Base-by-base conservation (phyloP, 2,797 vertebrate genomes). In the Echeneis naucrates region DNA sequence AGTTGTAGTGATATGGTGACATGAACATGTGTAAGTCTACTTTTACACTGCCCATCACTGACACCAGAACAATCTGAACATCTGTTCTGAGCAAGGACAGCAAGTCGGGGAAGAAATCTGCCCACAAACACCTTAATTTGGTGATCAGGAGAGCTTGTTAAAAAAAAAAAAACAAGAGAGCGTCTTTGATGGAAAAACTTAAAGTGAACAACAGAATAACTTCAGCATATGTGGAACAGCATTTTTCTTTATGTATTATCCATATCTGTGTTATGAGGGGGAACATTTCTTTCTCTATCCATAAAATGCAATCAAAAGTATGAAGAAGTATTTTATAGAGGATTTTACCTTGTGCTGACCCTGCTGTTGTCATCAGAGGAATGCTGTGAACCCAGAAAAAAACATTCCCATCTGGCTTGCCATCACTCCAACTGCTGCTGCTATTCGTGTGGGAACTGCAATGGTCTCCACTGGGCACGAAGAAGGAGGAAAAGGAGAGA, bases 321-420 rank as follows among this genome's bases (percentile, higher is more conserved):
- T 33, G 32, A 57, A 60, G 35, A 72, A 52, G 47, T 59, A 9
- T 57, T 73, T 77, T 65, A 65, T 32, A 37, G 33, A 58, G 24
- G 42, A 52, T 16, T 63, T 82, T 73, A 83, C 74, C 76, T 80
- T 74, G 72, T 56, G 56, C 72, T 77, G 64, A 87, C 76, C 72
- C 66, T 6, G 7, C 42, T 76, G 68, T 66, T 84, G 83, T 84
- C 77, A 77, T 78, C 63, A 44, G 38, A 38, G 53, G 57, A 79
- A 70, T 63, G 27, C 17, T 73, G 64, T 69, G 69, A 76, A 77
- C 47, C n/a, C 40, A 51, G 33, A 65, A 77, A 63, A 69, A 68
- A 68, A 2, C 0, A 40, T 82, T 88, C 72, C 93, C 90, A 89
- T 90, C 92, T 95, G 95, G 95, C 94, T 88, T 42, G 66, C 77